Conservation (phyloP, 2,797 vertebrate species). For the Dendrocincla tyrannina region DNA sequence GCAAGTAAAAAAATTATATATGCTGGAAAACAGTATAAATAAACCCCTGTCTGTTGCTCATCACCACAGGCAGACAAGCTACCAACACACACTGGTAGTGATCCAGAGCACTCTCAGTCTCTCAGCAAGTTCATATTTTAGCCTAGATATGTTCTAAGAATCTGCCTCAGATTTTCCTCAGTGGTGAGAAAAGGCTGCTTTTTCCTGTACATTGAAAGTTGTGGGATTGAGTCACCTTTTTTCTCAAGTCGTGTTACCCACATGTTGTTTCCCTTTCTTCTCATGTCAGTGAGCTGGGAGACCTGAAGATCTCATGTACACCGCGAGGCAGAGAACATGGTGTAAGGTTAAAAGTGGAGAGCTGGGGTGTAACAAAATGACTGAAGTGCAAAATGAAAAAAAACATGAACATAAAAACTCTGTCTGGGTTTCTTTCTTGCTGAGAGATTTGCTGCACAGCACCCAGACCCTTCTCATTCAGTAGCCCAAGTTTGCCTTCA, state of each 20-base stretch:
- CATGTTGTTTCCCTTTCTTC: background rate
- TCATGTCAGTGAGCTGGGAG: background rate
- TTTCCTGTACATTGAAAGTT: background rate
- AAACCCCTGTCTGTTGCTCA: background rate
- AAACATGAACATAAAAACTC: background rate
- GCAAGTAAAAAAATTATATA: background rate
- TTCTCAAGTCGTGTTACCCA: background rate
- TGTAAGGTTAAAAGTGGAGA: background rate
- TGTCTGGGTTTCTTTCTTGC: background rate
- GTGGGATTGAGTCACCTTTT: slow-evolving; percentile 1
- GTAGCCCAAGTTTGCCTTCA: background rate
- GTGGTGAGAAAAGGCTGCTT: background rate
- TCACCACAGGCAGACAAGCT: background rate
- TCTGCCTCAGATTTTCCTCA: background rate
- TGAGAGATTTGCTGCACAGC: background rate
- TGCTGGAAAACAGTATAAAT: background rate
- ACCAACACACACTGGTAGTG: background rate
- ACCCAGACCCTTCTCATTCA: background rate
- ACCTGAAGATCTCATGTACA: accelerated
- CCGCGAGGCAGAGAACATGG: background rate
- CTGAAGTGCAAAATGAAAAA: background rate
- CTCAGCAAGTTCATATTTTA: background rate
- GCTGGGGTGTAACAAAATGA: background rate
- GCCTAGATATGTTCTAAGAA: background rate
- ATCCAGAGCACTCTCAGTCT: background rate